Base-by-base conservation (phyloP, 1,140 invertebrate genomes). In the Neodiprion pinetum region DNA sequence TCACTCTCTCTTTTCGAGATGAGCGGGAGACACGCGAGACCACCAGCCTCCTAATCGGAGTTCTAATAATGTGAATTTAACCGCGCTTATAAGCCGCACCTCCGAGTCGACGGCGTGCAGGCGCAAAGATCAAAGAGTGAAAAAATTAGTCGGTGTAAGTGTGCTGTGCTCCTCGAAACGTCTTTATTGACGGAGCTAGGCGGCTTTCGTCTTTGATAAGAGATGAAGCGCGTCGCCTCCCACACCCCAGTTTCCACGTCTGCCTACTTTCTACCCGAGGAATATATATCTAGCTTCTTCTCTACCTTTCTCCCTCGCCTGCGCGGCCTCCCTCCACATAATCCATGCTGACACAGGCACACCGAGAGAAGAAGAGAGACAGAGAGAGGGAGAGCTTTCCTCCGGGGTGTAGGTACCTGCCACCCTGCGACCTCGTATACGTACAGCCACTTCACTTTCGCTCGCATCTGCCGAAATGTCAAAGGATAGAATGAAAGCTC, bases 91-190 rank as follows among this genome's bases (percentile, higher is more conserved):
- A 40, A 40, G 28, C 28, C 28, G 28, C 28, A 40, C 28, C 28
- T 40, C 5, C 28, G 28, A 40, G 28, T 40, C 28, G 28, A 40
- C 28, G 28, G 28, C 28, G 28, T 40, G 28, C 28, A 40, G 28
- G 12, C n/a, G 70, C 12, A 50, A 40, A 72, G 48, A 72, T 40
- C n/a, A 61, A 72, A 50, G 17, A 50, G 53, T 50, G 71, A 72
- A 72, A 40, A 40, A 72, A 72, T 72, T 72, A 53, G 71, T 72
- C 48, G 50, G 28, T 65, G 14, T 72, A 53, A 48, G 53, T 50
- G 71, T 72, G 70, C 70, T 50, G 14, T 65, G 53, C 53, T 61
- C 53, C 53, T 61, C 53, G n/a, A 61, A 61, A 61, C 53, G 53
- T 61, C 53, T 61, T 61, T 61, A 61, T 61, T 61, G 53, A 61